phyloP scores from a whole-genome alignment of 1,140 invertebrate species.

The Ceratoteleas bidentatus region DNA sequence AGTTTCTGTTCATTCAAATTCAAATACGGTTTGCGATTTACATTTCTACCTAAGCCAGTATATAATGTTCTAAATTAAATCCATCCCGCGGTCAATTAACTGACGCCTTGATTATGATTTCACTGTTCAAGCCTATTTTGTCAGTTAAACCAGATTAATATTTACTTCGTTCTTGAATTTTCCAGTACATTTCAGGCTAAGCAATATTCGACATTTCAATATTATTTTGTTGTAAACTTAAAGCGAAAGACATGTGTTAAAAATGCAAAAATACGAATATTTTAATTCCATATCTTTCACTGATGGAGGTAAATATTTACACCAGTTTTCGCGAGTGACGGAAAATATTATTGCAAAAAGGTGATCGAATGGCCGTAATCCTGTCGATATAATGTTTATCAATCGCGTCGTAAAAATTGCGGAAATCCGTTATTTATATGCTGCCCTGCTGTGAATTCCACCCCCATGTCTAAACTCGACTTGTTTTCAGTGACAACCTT shows the following conservation, averaged over 20 bases:
- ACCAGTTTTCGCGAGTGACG: conserved; percentile 27
- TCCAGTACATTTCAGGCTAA: conserved; percentile 1
- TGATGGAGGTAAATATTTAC: conserved; percentile 29
- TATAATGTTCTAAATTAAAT: conserved; percentile 45
- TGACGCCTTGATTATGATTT: conserved; percentile 33
- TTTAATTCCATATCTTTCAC: neutral
- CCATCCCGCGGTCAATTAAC: conserved; percentile 46
- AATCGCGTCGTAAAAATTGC: conserved; percentile 19
- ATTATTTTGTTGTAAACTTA: too few relatives aligned
- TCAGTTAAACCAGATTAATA: conserved; percentile 11
- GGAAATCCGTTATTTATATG: conserved; percentile 41
- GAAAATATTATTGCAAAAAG: conserved; percentile 29
- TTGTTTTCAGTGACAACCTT: neutral
- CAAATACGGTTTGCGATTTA: conserved; percentile 42
- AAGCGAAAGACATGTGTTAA: too few relatives aligned
- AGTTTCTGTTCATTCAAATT: conserved; percentile 42
- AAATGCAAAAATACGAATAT: neutral
- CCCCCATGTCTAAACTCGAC: conserved; percentile 9
- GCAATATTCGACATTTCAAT: too few relatives aligned
- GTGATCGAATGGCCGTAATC: conserved; percentile 9
- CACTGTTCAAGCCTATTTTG: conserved; percentile 28
- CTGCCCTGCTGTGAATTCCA: conserved; percentile 23
- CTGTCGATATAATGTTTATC: conserved; percentile 22
- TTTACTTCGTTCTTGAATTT: neutral
- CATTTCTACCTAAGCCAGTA: conserved; percentile 20